phyloP scores from a whole-genome alignment of 1,140 invertebrate species.

The Pseudomyrmex dendroicus region DNA sequence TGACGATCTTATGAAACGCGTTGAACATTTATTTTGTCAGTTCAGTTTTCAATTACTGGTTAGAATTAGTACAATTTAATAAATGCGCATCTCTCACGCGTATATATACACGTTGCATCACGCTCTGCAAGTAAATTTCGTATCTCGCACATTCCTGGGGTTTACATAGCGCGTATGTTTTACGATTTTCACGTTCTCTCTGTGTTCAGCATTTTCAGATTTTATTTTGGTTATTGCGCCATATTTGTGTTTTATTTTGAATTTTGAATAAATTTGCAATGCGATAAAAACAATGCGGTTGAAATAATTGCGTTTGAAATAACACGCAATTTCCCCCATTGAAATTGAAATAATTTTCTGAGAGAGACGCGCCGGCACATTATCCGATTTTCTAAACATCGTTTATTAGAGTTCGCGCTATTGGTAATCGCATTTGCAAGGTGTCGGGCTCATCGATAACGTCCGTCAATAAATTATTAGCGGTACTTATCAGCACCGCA shows the following conservation, averaged over 20 bases:
- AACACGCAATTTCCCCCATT: background rate
- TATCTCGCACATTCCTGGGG: no score
- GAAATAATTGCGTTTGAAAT: no score
- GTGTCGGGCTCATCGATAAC: conserved; percentile 46
- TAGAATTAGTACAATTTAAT: conserved; percentile 47
- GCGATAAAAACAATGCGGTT: no score
- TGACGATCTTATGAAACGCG: conserved; percentile 14
- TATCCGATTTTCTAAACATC: conserved; percentile 38
- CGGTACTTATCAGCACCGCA: conserved; percentile 29
- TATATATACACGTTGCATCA: background rate
- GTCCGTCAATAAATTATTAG: conserved; percentile 47
- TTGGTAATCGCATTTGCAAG: conserved; percentile 39
- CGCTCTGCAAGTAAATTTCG: no score
- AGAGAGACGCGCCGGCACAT: background rate
- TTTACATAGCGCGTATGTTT: background rate
- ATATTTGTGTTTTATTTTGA: no score
- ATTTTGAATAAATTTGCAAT: no score
- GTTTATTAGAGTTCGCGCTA: conserved; percentile 4
- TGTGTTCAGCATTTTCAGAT: background rate
- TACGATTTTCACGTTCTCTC: background rate
- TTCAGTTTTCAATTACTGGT: conserved; percentile 24
- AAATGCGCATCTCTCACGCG: background rate
- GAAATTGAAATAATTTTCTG: background rate
- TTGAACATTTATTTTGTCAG: conserved; percentile 12
- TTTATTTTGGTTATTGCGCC: background rate